Conservation (phyloP, 2,888 invertebrate genomes). For the Ceramica pisi region DNA sequence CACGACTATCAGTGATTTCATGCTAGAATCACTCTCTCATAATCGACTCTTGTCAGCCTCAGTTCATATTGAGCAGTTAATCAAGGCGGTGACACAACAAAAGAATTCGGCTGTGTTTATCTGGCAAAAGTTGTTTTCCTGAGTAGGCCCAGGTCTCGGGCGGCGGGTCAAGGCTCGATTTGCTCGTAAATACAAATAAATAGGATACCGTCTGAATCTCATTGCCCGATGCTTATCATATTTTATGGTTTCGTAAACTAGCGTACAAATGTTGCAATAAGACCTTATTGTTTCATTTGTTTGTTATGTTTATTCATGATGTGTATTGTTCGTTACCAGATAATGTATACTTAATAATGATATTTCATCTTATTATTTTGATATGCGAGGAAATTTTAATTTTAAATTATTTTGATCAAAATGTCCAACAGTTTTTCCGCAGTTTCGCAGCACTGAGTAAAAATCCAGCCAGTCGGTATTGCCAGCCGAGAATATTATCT, state of each 20-base stretch:
- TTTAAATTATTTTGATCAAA: constrained; percentile 3
- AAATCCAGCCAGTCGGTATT: constrained; percentile 9
- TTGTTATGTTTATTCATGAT: constrained; percentile 56
- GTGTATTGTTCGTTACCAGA: not conserved
- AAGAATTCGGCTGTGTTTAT: constrained; percentile 75
- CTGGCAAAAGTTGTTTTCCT: constrained; percentile 78
- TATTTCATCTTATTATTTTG: not conserved
- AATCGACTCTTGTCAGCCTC: constrained; percentile 63
- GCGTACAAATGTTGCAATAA: constrained; percentile 81
- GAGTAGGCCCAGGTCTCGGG: constrained; percentile 70
- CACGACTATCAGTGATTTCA: constrained; percentile 67
- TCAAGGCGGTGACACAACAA: constrained; percentile 70
- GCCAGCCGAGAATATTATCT: constrained; percentile 43
- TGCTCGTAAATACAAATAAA: constrained; percentile 88
- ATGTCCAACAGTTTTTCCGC: constrained; percentile 9
- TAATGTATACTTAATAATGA: not conserved
- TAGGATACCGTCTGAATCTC: constrained; percentile 84
- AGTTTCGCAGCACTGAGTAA: constrained; percentile 19
- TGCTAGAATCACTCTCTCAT: constrained; percentile 48
- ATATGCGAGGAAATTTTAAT: not conserved
- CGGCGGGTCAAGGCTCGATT: constrained; percentile 83
- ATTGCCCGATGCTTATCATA: constrained; percentile 87
- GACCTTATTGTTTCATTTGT: constrained; percentile 77
- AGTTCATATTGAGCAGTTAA: constrained; percentile 73
- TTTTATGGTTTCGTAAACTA: constrained; percentile 86